Conservation (phyloP, 2,113 vertebrate genomes). For the Larimichthys crocea region DNA sequence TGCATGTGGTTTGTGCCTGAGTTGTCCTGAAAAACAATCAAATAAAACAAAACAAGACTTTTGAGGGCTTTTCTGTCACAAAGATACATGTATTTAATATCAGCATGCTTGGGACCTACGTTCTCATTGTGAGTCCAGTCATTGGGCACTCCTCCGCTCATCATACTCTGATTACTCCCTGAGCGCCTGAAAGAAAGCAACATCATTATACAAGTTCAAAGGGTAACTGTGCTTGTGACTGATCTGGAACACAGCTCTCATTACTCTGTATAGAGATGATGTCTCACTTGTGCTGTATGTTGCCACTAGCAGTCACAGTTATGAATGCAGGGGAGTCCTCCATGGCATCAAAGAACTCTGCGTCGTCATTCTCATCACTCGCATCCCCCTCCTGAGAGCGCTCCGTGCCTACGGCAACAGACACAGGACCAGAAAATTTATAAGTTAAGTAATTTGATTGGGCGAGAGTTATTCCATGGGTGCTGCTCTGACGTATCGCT, state of each 20-base stretch:
- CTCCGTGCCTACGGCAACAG: constrained; percentile 76
- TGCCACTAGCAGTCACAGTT: constrained; percentile 88
- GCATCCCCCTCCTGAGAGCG: constrained; percentile 87
- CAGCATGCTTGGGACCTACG: constrained; percentile 76
- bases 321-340: constrained; percentile 94
- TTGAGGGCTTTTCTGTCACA: too few species aligned
- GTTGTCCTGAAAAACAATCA: constrained; percentile 62
- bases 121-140: constrained; percentile 91
- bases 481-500: too few species aligned
- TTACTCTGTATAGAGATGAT: neutral
- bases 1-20: constrained; percentile 79
- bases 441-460: too few species aligned
- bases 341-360: constrained; percentile 97
- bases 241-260: neutral
- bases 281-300: constrained; percentile 88
- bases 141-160: constrained; percentile 85
- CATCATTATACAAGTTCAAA: constrained; percentile 5
- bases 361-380: constrained; percentile 97
- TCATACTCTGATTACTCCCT: constrained; percentile 88
- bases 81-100: neutral
- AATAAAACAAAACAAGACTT: neutral
- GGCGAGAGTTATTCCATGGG: too few species aligned
- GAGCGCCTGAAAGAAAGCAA: constrained; percentile 83
- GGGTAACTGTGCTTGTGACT: neutral
- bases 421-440: neutral